phyloP scores from a whole-genome alignment of 2,888 invertebrate species.

The Exephanes ischioxanthus region DNA sequence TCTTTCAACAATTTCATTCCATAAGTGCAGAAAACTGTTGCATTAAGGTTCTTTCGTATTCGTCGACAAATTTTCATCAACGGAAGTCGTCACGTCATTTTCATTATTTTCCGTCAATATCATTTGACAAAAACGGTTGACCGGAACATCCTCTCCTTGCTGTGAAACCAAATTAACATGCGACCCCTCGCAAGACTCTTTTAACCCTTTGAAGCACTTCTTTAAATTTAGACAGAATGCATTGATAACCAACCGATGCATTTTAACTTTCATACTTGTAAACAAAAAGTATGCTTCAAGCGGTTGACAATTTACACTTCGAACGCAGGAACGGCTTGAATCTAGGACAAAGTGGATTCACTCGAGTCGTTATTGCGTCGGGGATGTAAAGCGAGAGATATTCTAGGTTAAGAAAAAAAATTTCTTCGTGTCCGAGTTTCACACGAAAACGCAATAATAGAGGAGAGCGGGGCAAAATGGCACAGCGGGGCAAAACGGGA shows the following conservation, averaged over 20 bases:
- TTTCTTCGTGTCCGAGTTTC: background rate
- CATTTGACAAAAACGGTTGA: background rate
- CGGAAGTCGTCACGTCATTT: background rate
- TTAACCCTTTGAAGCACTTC: no score
- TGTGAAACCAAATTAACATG: background rate
- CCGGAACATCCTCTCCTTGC: background rate
- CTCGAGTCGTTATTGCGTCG: background rate
- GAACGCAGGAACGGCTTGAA: background rate
- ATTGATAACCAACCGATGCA: no score
- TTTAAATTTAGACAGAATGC: no score
- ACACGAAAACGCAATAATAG: conserved; percentile 9
- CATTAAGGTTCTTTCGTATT: no score
- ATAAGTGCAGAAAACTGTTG: no score
- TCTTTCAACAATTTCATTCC: no score
- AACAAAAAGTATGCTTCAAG: no score
- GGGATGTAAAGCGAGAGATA: background rate
- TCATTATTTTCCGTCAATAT: background rate
- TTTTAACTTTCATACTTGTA: no score
- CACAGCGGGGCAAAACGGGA: no score
- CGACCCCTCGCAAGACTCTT: background rate
- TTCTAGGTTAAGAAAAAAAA: conserved; percentile 1
- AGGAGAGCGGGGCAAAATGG: no score
- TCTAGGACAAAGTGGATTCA: background rate
- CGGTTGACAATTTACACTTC: background rate
- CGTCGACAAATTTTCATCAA: no score